Evolutionary conservation across 1,140 invertebrate genomes (phyloP).

Genomic region (Drosophila quadrilineata): DNA sequence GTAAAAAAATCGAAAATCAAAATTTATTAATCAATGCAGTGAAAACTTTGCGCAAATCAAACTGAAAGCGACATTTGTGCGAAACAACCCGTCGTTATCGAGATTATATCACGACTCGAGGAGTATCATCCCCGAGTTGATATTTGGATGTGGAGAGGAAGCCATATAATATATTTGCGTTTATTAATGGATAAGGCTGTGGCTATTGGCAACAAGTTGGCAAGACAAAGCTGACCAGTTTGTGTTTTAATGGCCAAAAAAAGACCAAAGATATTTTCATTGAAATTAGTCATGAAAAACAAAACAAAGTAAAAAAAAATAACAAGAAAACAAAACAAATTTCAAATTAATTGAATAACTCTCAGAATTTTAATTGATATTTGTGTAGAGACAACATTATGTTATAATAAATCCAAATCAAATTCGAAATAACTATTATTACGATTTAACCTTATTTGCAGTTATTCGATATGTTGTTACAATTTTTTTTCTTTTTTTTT

Average conservation of each 20-base stretch:
- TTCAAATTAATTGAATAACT: no score
- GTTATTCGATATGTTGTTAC: conserved; percentile 1
- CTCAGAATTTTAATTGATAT: no score
- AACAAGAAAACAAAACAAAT: no score
- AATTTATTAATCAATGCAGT: no score
- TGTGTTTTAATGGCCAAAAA: background rate
- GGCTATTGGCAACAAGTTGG: background rate
- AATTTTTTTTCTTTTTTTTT: no score
- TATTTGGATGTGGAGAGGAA: background rate
- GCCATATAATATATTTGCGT: conserved; percentile 1
- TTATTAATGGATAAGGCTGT: background rate
- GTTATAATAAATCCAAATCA: background rate
- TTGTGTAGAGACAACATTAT: no score
- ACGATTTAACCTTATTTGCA: background rate
- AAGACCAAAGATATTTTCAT: conserved; percentile 2
- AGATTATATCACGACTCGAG: background rate
- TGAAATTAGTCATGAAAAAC: no score
- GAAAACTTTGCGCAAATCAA: no score
- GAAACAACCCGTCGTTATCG: background rate
- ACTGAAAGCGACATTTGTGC: no score
- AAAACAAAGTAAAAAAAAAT: no score
- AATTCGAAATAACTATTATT: conserved; percentile 1
- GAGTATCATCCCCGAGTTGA: background rate
- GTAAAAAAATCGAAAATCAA: no score
- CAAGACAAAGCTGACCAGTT: background rate